Conservation (phyloP, 1,140 invertebrate species). For the Brachionus sp. region DNA sequence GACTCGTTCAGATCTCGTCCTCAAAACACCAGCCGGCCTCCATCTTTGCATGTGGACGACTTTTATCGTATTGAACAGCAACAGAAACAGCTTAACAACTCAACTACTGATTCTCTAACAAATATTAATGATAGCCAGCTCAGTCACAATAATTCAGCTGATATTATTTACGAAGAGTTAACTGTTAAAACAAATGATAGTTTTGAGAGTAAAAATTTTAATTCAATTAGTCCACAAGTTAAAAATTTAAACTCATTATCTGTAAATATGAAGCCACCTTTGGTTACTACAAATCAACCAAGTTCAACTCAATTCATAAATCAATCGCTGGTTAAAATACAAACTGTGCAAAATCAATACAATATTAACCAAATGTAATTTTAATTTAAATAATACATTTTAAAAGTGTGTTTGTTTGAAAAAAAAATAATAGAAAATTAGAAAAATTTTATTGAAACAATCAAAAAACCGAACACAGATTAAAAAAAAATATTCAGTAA, state of each 20-base stretch:
- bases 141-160: not conserved
- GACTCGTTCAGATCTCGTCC: constrained; percentile 31
- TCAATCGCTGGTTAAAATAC: not conserved
- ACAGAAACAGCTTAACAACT: constrained; percentile 37
- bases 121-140: not conserved
- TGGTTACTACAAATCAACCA: not conserved
- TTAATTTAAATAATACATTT: no score
- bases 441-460: no score
- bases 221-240: not conserved
- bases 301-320: not conserved
- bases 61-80: constrained; percentile 41
- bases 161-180: not conserved
- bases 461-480: no score
- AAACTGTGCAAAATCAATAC: not conserved
- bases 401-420: no score
- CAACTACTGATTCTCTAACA: not conserved
- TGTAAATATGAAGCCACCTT: not conserved
- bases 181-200: not conserved
- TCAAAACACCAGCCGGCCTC: constrained; percentile 39
- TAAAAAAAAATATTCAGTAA: no score
- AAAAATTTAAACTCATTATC: not conserved
- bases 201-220: not conserved
- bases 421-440: not conserved
- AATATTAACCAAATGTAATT: not conserved
- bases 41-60: constrained; percentile 46